Base-by-base conservation (phyloP, 92 coral and sea anemone genomes). In the Epizoanthus illoricatus region DNA sequence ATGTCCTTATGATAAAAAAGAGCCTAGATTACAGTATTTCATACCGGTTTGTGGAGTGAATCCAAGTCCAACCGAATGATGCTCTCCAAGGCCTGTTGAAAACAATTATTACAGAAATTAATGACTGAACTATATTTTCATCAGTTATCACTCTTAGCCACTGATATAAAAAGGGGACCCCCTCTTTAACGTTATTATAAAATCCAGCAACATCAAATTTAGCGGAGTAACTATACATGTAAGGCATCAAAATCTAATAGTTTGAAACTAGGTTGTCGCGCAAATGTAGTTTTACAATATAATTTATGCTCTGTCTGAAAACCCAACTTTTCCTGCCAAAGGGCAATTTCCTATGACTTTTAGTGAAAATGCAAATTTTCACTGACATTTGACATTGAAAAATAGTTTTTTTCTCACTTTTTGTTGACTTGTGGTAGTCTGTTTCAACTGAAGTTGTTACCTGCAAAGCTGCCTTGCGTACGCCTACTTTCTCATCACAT, bases 401-500 rank as follows among this genome's bases (percentile, higher is more conserved):
- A 45, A 45, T 28, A 28, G 33, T 28, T 28, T 28, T 28, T 28
- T 28, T 28, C 33, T 28, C 0, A 28, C 33, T 28, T 28, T 28
- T 28, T 28, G 2, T 28, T 28, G 36, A 28, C 0, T 20, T 65
- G 12, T 65, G 9, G 15, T 8, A 36, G 56, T 11, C 19, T 1
- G 49, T 57, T 16, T 17, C 20, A 36, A 59, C 33, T 36, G 39
- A 21, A 42, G 21, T 10, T 4, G 57, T 43, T 74, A 93, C 99
- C 94, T 96, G 98, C 18, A 96, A 64, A 21, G 97, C 98, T 66
- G 98, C 98, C 64, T 96, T 96, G n/a, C 99, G 84, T 17, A 96
- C 99, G 9, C 97, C 91, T 71, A 96, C 99, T 85, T 96, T 96
- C 74, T 92, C 99, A 60, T 96, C 99, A 66, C 98, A 90, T 0